Base-by-base conservation (phyloP, 2,797 vertebrate species). In the Margarornis squamiger region DNA sequence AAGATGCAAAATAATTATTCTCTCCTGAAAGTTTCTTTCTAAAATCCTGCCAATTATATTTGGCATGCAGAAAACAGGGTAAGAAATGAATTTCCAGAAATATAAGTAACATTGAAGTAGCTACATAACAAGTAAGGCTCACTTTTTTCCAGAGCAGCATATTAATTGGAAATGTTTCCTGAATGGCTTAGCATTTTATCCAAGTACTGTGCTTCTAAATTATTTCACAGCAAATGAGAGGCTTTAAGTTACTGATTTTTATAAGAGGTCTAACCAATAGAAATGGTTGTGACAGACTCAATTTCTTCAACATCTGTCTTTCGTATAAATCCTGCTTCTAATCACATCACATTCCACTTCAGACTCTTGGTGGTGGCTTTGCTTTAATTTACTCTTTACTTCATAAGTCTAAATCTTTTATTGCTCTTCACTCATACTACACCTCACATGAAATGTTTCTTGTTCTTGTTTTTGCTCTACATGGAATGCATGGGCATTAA, bases 401-500 rank as follows among this genome's bases (percentile, higher is more conserved):
- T 94, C 88, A 45, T 92, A 96, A 92, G 94, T 96, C 87, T 95
- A 82, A 90, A 52, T 89, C 82, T 94, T 84, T 87, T 95, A 89
- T 75, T 94, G 73, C 83, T 92, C 87, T 92, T 78, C 79, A 3
- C 93, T 97, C 97, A 97, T 98, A 89, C 70, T 97, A 70, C 97
- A 97, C 97, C 94, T 98, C 95, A 98, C 95, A 92, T 97, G 87
- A 97, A 97, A 92, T 97, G 93, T 98, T 95, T 98, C 97, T 98
- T 97, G 97, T 97, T 97, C 97, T 98, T 98, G 97, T 98, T 98
- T 98, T 97, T 98, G 97, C 97, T 98, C 94, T 98, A 97, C 97
- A 96, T 98, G 97, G 98, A 97, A 98, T 98, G 97, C 98, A 98
- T 98, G 98, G 98, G 97, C 98, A 98, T 98, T 98, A 98, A 97